phyloP scores from a whole-genome alignment of 2,888 invertebrate species.

The Strigamia maritima region DNA sequence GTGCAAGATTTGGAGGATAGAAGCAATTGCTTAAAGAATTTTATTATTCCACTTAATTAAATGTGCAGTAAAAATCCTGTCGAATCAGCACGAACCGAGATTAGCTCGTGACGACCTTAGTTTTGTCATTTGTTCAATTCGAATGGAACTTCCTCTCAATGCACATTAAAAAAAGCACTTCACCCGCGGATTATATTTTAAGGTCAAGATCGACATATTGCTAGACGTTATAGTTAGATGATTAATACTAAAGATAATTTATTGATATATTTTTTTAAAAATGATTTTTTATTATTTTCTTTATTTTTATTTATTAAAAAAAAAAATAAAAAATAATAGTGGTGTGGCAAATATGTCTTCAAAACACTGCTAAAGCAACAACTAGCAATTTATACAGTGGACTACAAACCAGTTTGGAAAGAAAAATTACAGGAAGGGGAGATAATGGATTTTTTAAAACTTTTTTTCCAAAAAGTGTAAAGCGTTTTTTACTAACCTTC shows the following conservation, averaged over 20 bases:
- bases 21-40: neutral
- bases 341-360: neutral
- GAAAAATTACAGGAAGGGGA: constrained; percentile 19
- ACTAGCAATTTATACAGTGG: neutral
- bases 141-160: neutral
- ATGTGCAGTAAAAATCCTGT: neutral
- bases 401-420: constrained; percentile 6
- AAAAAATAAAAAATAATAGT: neutral
- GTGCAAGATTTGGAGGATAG: neutral
- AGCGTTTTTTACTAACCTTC: neutral
- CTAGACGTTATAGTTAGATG: too few species aligned
- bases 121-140: neutral
- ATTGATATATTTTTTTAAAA: neutral
- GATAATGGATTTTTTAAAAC: constrained; percentile 2
- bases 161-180: neutral
- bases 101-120: neutral
- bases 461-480: neutral
- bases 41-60: constrained; percentile 1
- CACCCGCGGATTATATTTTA: neutral
- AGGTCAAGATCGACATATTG: neutral
- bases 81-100: neutral
- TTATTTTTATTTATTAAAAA: neutral
- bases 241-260: neutral
- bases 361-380: neutral
- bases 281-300: neutral